Evolutionary conservation across 2,113 vertebrate genomes (phyloP), one percentile per base, ranked within the genome.

Genomic region (Coregonus clupeaformis): DNA sequence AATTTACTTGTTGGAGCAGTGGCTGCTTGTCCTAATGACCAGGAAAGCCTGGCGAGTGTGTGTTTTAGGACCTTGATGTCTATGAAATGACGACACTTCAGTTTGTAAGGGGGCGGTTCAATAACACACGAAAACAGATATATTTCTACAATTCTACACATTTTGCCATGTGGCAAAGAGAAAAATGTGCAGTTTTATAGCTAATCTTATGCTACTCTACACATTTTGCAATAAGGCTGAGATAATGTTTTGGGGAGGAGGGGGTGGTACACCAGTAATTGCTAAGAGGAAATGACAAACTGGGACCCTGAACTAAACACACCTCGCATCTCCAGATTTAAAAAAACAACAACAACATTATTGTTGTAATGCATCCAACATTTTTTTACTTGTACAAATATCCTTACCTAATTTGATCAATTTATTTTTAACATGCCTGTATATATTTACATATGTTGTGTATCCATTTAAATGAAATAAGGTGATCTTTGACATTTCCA

Each of bases 51-150:
- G 65, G 36, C 30, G 75, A 72, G 80, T 80, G 79, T 75, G 77
- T 83, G 72, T 77, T 75, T 45, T 9, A 29, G 74, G 85, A 83
- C 79, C 78, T 84, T 75, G 42, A 69, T 84, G 83, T 83, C 52
- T 18, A 57, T 72, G 71, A 66, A 83, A 82, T 62, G 70, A 84
- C 66, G 72, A 84, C 76, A 82, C 52, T 80, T 30, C 20, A 75
- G 62, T 76, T 69, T 72, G 45, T 7, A 6, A 60, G 70, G 45
- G 36, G 49, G 77, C 52, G 52, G 69, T 68, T 82, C 74, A 83
- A 77, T 77, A 60, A 52, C 49, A 52, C 49, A 52, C 16, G 5
- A 14, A 52, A 82, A 74, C 55, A 22, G 52, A 1, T 60, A 30
- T 13, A 69, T 80, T 78, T 81, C 66, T 85, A 72, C 62, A 74